Conservation (phyloP, 1,140 invertebrate species). For the Spodoptera litura region DNA sequence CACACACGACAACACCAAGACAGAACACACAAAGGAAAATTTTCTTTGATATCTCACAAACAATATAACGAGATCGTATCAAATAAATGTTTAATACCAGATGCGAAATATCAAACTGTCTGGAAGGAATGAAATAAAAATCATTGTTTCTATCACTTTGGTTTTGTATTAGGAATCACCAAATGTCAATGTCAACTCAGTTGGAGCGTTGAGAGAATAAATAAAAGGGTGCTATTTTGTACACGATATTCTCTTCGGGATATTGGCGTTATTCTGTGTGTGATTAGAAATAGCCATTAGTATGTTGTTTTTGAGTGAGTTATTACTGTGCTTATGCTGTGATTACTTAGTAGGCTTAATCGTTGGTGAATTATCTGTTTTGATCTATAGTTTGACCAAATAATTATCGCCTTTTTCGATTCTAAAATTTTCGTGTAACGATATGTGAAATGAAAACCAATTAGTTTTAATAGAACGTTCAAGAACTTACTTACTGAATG, state of each 20-base stretch:
- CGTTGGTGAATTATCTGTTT: too few species aligned
- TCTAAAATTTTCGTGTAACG: too few species aligned
- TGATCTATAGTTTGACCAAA: too few species aligned
- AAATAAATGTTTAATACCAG: slow-evolving; percentile 9
- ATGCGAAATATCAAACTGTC: background rate
- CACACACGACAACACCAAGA: too few species aligned
- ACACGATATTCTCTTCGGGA: background rate
- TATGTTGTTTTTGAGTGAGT: too few species aligned
- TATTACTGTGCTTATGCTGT: too few species aligned
- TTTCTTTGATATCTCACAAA: background rate
- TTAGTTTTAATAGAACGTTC: too few species aligned
- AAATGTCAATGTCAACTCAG: background rate
- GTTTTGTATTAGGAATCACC: background rate
- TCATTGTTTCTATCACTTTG: background rate
- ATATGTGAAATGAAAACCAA: too few species aligned
- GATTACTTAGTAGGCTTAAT: too few species aligned
- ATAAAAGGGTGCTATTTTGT: background rate
- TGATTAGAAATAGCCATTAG: background rate
- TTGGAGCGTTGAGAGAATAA: background rate
- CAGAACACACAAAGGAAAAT: too few species aligned
- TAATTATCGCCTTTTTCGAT: too few species aligned
- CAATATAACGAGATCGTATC: background rate
- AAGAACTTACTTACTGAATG: too few species aligned
- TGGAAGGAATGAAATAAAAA: background rate
- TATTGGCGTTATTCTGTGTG: background rate